These are phyloP conservation scores for Gisinianus flammeolus DNA, from an alignment of 2,888 invertebrate species.

Conservation along the genomic window DNA sequence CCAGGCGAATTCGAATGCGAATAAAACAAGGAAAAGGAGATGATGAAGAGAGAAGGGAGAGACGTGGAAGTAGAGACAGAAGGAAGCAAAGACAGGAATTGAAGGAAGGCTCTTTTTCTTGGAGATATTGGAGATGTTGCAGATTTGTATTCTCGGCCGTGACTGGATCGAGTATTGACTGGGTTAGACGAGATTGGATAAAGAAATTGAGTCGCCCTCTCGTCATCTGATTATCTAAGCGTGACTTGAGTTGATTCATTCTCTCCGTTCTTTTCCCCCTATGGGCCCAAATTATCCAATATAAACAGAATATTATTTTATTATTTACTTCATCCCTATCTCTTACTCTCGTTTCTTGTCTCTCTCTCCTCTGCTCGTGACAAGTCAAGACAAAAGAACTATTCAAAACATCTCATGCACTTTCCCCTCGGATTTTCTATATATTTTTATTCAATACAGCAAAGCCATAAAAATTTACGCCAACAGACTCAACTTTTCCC, in stretches of 20 bases:
- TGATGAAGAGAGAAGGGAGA: too few relatives aligned
- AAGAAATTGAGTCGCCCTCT: not conserved
- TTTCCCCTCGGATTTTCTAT: too few relatives aligned
- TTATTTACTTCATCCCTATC: too few relatives aligned
- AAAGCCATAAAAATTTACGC: too few relatives aligned
- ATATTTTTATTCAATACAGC: too few relatives aligned
- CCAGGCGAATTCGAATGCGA: too few relatives aligned
- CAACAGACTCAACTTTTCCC: too few relatives aligned
- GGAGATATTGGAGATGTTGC: not conserved
- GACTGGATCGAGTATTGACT: not conserved
- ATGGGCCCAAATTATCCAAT: not conserved
- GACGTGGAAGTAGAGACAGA: too few relatives aligned
- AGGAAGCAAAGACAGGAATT: not conserved
- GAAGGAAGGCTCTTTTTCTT: not conserved
- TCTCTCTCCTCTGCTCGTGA: too few relatives aligned
- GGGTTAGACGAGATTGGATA: not conserved
- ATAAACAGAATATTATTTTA: not conserved
- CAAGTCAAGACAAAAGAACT: too few relatives aligned
- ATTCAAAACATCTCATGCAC: too few relatives aligned
- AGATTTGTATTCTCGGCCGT: not conserved
- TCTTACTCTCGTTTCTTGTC: not conserved
- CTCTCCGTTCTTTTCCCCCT: not conserved
- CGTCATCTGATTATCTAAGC: not conserved
- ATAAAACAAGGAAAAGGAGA: too few relatives aligned
- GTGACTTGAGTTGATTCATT: not conserved